Conservation (phyloP, 2,888 invertebrate genomes). For the Tiphia femorata region DNA sequence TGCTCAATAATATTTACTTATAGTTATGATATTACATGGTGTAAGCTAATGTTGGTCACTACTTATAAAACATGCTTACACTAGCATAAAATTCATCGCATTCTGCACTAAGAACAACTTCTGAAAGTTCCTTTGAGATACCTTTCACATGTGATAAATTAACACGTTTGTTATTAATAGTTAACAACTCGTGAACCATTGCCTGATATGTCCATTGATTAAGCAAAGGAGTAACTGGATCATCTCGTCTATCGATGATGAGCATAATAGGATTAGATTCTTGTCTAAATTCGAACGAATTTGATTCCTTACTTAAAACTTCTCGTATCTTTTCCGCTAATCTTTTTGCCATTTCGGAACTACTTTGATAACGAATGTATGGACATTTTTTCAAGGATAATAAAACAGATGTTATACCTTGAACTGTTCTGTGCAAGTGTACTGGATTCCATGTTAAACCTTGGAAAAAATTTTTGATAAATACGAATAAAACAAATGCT, state of each 20-base stretch:
- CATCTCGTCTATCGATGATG: constrained; percentile 92
- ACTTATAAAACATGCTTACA: constrained; percentile 67
- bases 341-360: constrained; percentile 86
- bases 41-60: constrained; percentile 1
- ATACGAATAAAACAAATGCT: constrained; percentile 1
- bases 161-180: constrained; percentile 84
- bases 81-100: constrained; percentile 98
- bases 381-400: constrained; percentile 93
- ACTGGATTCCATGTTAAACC: constrained; percentile 83
- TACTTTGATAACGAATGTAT: constrained; percentile 88
- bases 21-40: too few relatives aligned
- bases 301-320: constrained; percentile 88
- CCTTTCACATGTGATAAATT: constrained; percentile 87
- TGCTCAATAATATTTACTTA: constrained; percentile 58
- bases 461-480: constrained; percentile 47
- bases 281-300: constrained; percentile 88
- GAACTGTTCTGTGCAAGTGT: constrained; percentile 83
- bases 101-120: constrained; percentile 93
- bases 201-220: constrained; percentile 99
- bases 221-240: constrained; percentile 95
- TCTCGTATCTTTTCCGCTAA: constrained; percentile 90
- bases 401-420: constrained; percentile 87
- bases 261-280: constrained; percentile 84
- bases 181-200: constrained; percentile 98
- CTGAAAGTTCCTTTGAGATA: constrained; percentile 88